Evolutionary conservation across 2,888 invertebrate species (phyloP).

Genomic region (Cerastis rubricosa): DNA sequence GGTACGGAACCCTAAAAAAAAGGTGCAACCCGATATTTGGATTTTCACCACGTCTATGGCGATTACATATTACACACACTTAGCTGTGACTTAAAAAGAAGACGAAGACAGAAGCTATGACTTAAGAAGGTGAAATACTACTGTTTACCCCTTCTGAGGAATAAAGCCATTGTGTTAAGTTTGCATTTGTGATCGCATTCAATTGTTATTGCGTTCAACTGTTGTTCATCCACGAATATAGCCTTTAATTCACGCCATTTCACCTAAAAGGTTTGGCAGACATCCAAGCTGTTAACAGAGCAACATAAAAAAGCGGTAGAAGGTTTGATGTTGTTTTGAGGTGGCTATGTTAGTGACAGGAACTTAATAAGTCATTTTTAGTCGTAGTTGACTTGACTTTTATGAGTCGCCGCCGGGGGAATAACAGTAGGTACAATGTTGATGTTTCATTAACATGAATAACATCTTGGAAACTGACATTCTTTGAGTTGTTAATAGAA

Average conservation of each 20-base stretch:
- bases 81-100: no score
- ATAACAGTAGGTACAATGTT: neutral
- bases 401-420: neutral
- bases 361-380: conserved; percentile 1
- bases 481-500: neutral
- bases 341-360: conserved; percentile 10
- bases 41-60: no score
- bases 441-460: conserved; percentile 1
- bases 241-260: conserved; percentile 44
- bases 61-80: no score
- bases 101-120: no score
- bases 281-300: conserved; percentile 44
- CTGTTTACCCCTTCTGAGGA: neutral
- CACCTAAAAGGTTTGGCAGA: conserved; percentile 47
- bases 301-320: conserved; percentile 6
- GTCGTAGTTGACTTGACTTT: conserved; percentile 11
- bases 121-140: neutral
- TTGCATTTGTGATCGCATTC: neutral
- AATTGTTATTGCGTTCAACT: conserved; percentile 10
- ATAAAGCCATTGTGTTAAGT: neutral
- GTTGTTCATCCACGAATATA: conserved; percentile 24
- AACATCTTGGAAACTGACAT: neutral
- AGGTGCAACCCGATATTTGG: no score
- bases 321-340: conserved; percentile 7
- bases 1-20: no score